Evolutionary conservation across 2,113 vertebrate species (phyloP).

Genomic region (Callochromis pleurospilus): DNA sequence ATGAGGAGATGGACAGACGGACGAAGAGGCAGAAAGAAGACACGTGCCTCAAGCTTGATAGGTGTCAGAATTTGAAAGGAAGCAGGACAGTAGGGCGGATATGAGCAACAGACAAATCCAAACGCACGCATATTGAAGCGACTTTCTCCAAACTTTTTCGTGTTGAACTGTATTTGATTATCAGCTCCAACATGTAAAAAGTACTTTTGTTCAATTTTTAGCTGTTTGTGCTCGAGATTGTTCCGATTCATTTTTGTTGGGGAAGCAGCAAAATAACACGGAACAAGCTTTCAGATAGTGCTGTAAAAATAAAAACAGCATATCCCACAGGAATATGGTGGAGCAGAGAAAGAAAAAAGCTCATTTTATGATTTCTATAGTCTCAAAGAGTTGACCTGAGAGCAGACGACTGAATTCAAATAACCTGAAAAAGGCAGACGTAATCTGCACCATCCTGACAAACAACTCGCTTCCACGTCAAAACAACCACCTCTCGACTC

Average conservation of each 20-base stretch:
- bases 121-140: neutral
- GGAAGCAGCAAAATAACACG: neutral
- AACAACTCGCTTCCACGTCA: neutral
- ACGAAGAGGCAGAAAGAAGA: neutral
- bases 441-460: neutral
- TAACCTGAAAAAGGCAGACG: neutral
- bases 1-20: constrained; percentile 7
- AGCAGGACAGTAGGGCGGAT: neutral
- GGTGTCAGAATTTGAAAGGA: neutral
- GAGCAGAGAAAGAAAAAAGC: neutral
- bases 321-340: neutral
- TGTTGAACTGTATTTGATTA: neutral
- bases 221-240: neutral
- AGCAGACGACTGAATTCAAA: neutral
- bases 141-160: neutral
- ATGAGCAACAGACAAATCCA: neutral
- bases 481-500: constrained; percentile 3
- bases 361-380: neutral
- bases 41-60: neutral
- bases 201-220: neutral
- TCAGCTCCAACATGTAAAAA: neutral
- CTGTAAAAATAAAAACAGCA: fast-evolving
- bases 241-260: fast-evolving
- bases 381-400: neutral
- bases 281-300: neutral